Conservation (phyloP, 2,113 vertebrate species). For the Atlantisia rogersi region DNA sequence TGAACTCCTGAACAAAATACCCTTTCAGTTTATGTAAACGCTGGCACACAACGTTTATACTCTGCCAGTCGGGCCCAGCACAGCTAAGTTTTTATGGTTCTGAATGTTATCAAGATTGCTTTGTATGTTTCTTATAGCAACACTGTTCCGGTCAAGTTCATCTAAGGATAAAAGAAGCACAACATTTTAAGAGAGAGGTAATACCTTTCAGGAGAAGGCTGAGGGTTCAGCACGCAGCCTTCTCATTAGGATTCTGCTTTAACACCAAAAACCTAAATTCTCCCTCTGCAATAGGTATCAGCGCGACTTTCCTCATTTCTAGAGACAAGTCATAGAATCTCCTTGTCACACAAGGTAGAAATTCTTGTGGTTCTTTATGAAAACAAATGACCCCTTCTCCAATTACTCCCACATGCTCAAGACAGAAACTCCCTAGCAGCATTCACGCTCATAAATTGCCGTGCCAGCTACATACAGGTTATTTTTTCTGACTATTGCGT, state of each 20-base stretch:
- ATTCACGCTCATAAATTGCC: neutral
- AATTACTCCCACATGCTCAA: neutral
- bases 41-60: neutral
- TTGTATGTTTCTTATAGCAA: neutral
- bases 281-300: neutral
- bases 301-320: neutral
- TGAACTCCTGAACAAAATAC: slow-evolving; percentile 46
- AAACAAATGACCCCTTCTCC: neutral
- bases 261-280: neutral
- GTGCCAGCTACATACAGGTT: neutral
- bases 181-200: neutral
- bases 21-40: slow-evolving; percentile 42
- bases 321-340: neutral
- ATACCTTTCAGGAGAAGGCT: neutral
- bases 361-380: neutral
- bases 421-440: neutral
- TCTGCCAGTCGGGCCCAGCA: neutral
- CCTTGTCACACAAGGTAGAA: neutral
- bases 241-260: neutral
- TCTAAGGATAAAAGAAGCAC: neutral
- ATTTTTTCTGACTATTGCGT: neutral
- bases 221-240: neutral
- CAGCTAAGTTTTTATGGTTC: slow-evolving; percentile 6
- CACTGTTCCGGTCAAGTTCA: neutral
- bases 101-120: slow-evolving; percentile 38